Evolutionary conservation across 2,113 vertebrate genomes (phyloP), one percentile per base, ranked within the genome.

Genomic region (Ammodytes dubius): DNA sequence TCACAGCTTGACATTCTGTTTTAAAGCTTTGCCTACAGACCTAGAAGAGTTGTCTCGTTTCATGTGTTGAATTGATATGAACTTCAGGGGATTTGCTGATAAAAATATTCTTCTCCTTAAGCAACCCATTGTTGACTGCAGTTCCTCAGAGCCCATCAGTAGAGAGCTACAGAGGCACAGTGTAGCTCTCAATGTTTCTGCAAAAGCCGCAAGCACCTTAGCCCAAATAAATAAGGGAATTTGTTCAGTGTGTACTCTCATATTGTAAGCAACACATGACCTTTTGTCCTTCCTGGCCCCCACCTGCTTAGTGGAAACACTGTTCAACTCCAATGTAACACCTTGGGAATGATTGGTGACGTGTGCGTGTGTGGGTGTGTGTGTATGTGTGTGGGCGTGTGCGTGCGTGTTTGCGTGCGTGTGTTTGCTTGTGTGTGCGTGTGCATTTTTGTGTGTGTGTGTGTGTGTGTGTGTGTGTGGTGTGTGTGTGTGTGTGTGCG

Each of bases 301-400:
- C 84, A 84, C 78, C 81, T 91, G 86, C 67, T 61, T 83, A 81
- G 87, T 86, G 70, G 70, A 67, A 86, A 77, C 65, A 89, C 50
- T 66, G 37, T 46, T 60, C 67, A 54, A 66, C 15, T 1, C 65
- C 64, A 69, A 17, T 84, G 70, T 69, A 86, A 76, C 85, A 87
- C 81, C 84, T 74, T 60, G 72, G 86, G 73, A 87, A 85, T 65
- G 64, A 83, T 47, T 43, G 39, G 60, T 77, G 53, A 49, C 6
- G 68, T 71, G 74, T 8, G 15, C 45, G 0, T 60, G 7, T 35
- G n/a, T 19, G 42, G 43, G n/a, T 19, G 42, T 53, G 68, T 71
- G 74, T 15, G 54, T 73, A 39, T 78, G 57, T 8, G 45, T 75
- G 66, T 79, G 42, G 71, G 67, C 80, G 68, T 35, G 56, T 50